Evolutionary conservation across 2,797 vertebrate species (phyloP).

Genomic region (Amazonetta brasiliensis): DNA sequence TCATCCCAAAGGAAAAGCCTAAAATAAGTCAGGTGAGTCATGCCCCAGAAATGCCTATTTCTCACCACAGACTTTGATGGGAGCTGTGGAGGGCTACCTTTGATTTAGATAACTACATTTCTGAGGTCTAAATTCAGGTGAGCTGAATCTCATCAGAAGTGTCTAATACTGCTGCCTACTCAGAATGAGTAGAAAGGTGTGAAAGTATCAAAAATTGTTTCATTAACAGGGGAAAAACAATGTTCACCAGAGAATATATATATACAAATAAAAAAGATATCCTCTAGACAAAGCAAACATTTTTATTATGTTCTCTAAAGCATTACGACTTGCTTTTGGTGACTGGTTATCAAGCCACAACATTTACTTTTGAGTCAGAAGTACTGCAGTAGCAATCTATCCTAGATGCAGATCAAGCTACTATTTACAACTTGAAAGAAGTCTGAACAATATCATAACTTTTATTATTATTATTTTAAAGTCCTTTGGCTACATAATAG

Average conservation of each 20-base stretch:
- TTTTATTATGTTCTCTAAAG: neutral
- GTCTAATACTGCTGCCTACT: neutral
- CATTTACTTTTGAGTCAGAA: neutral
- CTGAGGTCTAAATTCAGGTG: neutral
- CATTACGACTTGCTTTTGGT: neutral
- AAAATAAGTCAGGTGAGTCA: slow-evolving; percentile 41
- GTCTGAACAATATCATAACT: neutral
- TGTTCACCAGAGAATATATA: neutral
- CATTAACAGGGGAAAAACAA: neutral
- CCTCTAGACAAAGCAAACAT: neutral
- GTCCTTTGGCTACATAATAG: neutral
- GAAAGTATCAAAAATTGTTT: neutral
- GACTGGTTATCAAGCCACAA: neutral
- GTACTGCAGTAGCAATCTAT: neutral
- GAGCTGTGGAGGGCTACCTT: neutral
- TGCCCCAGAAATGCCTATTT: slow-evolving; percentile 11
- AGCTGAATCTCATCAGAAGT: neutral
- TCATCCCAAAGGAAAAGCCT: neutral
- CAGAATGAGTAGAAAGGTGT: neutral
- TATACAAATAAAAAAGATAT: neutral
- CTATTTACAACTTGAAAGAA: neutral
- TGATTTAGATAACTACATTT: neutral
- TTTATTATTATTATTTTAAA: neutral
- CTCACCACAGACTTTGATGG: slow-evolving; percentile 4
- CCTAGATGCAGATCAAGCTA: neutral